Conservation (phyloP, 2,797 vertebrate genomes). For the Carcharodon carcharias region DNA sequence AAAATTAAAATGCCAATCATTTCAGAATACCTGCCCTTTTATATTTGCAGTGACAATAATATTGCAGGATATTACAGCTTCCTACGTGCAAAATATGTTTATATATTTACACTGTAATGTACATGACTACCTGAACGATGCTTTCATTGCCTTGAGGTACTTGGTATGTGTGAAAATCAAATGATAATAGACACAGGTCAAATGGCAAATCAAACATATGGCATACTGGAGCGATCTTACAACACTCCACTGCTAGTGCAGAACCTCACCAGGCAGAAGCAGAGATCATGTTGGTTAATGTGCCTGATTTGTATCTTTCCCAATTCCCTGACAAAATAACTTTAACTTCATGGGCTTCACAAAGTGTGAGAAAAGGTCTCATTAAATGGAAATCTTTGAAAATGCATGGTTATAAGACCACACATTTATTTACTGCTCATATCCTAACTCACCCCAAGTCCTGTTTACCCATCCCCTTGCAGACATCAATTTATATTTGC, state of each 20-base stretch:
- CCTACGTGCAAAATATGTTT: neutral
- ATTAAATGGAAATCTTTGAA: neutral
- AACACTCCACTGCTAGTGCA: neutral
- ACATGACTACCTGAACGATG: neutral
- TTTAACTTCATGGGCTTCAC: neutral
- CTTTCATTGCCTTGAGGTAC: neutral
- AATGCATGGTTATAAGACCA: neutral
- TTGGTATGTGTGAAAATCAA: neutral
- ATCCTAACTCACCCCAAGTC: neutral
- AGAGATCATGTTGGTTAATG: neutral
- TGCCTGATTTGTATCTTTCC: neutral
- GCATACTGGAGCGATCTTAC: neutral
- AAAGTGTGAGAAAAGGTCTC: neutral
- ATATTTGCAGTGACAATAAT: neutral
- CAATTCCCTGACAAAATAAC: neutral
- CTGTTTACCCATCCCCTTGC: neutral
- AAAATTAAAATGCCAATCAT: constrained; percentile 14
- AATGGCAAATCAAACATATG: neutral
- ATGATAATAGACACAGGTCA: neutral
- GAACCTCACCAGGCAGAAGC: neutral
- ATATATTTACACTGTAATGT: neutral
- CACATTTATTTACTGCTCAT: neutral
- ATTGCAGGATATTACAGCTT: neutral
- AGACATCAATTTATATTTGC: neutral
- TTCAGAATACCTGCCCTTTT: neutral